These are phyloP conservation scores for Metalampra italica DNA, from an alignment of 2,888 invertebrate species.

Conservation along the genomic window DNA sequence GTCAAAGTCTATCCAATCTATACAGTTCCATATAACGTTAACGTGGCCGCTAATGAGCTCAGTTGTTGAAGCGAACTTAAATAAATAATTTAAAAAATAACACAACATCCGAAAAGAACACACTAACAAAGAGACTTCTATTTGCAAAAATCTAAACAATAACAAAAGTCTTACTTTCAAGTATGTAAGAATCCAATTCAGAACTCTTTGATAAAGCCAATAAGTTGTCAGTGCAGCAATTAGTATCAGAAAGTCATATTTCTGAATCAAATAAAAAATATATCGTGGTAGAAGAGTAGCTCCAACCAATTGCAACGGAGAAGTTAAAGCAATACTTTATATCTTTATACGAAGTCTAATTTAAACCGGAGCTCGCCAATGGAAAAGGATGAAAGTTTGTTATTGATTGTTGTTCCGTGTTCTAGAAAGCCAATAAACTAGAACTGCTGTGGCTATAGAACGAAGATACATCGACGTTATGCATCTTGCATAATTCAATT, in stretches of 20 bases:
- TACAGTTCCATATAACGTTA: too few species aligned
- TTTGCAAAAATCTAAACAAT: too few species aligned
- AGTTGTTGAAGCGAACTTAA: too few species aligned
- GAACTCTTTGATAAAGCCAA: too few species aligned
- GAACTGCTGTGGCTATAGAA: slow-evolving; percentile 15
- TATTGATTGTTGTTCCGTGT: slow-evolving; percentile 50
- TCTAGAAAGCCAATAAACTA: slow-evolving; percentile 26
- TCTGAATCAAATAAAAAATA: not conserved
- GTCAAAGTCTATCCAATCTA: too few species aligned
- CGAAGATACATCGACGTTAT: slow-evolving; percentile 24
- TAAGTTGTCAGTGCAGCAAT: too few species aligned
- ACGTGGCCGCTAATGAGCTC: too few species aligned
- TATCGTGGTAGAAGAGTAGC: slow-evolving; percentile 1
- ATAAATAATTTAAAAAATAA: too few species aligned
- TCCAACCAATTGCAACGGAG: slow-evolving; percentile 28
- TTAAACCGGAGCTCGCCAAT: slow-evolving; percentile 33
- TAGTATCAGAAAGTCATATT: not conserved
- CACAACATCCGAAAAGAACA: too few species aligned
- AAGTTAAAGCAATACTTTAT: slow-evolving; percentile 45
- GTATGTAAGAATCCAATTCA: too few species aligned
- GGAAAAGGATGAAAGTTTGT: slow-evolving; percentile 42
- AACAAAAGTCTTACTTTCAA: too few species aligned
- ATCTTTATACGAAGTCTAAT: slow-evolving; percentile 41
- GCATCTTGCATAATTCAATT: slow-evolving; percentile 17
- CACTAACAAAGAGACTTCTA: too few species aligned